A percentile compares a stretch with the other conserved stretches of the same genome.
phyloP scores from a whole-genome alignment of 2,113 vertebrate species.

The Pseudorectes ferrugineus region DNA sequence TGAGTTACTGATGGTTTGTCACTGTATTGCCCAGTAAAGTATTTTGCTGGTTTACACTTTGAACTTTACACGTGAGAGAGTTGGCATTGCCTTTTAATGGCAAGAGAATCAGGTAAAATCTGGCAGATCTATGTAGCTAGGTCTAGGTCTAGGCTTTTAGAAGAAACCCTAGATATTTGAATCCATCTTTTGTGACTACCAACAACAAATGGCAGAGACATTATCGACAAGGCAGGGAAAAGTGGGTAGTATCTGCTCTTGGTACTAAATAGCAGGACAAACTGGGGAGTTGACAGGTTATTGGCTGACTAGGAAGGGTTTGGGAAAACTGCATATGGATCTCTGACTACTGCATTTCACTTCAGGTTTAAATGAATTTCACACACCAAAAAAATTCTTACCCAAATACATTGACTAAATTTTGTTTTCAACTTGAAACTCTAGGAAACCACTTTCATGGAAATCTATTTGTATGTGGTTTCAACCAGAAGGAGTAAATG shows the following conservation, averaged over 20 bases:
- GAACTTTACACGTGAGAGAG: neutral
- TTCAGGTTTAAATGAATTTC: neutral
- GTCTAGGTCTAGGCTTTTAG: neutral
- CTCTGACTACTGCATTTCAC: neutral
- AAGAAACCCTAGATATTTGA: neutral
- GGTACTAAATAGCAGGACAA: neutral
- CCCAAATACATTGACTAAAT: neutral
- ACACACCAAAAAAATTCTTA: neutral
- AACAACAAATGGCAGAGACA: neutral
- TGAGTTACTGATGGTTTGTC: neutral
- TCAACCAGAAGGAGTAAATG: constrained; percentile 24
- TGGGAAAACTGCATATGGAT: neutral
- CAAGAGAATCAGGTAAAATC: neutral
- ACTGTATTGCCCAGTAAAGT: neutral
- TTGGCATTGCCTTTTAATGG: neutral
- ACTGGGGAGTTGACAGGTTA: neutral
- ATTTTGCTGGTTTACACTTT: neutral
- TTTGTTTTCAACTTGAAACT: neutral
- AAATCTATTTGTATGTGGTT: constrained; percentile 36
- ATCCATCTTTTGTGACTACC: neutral
- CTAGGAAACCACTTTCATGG: neutral
- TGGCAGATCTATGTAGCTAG: neutral
- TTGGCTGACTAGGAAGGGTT: neutral
- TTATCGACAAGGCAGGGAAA: neutral
- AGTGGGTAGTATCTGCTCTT: neutral